A percentile compares a stretch with the other conserved stretches of the same genome.
These are phyloP conservation scores for Cyprinodon brontotheroides DNA, from an alignment of 2,113 vertebrate genomes.

Conservation along the genomic window DNA sequence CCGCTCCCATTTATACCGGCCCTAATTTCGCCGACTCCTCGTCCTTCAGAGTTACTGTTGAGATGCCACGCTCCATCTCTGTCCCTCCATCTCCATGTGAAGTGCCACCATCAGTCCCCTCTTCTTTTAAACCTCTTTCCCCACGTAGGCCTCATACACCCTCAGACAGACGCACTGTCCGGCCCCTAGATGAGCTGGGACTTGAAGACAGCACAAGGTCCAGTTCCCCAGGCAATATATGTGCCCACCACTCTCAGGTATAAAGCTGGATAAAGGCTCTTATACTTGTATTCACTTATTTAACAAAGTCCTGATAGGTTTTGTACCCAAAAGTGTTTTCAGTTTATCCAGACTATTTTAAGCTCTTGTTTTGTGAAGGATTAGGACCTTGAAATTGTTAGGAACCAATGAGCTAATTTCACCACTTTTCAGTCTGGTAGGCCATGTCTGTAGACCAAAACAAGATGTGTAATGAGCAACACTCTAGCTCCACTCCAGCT, in stretches of 20 bases:
- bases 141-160: constrained; percentile 91
- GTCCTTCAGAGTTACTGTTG: constrained; percentile 88
- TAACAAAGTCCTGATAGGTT: no score
- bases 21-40: constrained; percentile 86
- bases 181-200: constrained; percentile 84
- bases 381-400: neutral
- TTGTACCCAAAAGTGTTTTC: neutral
- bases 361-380: neutral
- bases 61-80: constrained; percentile 93
- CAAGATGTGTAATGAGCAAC: no score
- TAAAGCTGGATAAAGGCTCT: neutral
- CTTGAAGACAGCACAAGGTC: constrained; percentile 81
- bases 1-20: constrained; percentile 84
- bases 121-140: constrained; percentile 80
- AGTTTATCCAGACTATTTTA: neutral
- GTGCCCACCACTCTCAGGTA: constrained; percentile 86
- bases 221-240: constrained; percentile 85
- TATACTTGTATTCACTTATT: neutral
- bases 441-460: no score
- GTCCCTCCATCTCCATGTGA: constrained; percentile 95
- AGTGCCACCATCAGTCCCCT: constrained; percentile 85
- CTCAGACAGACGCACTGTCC: constrained; percentile 90
- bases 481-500: neutral
- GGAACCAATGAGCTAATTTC: no score
- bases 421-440: no score